A percentile compares a stretch with the other conserved stretches of the same genome.
Conservation (phyloP, 2,888 invertebrate genomes). For the Rutpela maculata region DNA sequence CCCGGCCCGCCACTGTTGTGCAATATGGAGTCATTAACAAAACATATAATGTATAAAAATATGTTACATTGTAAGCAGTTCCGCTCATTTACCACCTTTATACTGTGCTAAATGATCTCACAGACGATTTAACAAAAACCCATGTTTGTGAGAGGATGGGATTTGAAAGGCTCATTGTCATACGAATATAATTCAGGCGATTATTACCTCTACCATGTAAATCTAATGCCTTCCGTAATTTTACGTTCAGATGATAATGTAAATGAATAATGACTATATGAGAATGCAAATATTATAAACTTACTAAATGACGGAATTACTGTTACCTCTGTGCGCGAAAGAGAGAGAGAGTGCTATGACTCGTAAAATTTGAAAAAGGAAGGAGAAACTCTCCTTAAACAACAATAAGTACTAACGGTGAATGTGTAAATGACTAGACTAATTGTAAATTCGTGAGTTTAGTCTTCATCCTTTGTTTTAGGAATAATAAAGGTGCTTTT, state of each 20-base stretch:
- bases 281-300: conserved; percentile 24
- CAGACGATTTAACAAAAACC: conserved; percentile 51
- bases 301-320: conserved; percentile 9
- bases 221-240: conserved; percentile 63
- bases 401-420: conserved; percentile 20
- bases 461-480: conserved; percentile 50
- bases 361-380: not conserved
- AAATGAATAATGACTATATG: conserved; percentile 29
- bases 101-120: conserved; percentile 48
- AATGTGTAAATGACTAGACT: conserved; percentile 31
- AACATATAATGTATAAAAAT: not conserved
- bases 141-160: conserved; percentile 36
- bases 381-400: conserved; percentile 16
- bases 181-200: conserved; percentile 52
- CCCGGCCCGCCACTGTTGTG: not conserved
- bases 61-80: conserved; percentile 29
- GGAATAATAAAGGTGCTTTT: conserved; percentile 17
- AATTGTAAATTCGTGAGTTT: conserved; percentile 55
- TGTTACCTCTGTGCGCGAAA: not conserved
- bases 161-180: conserved; percentile 40
- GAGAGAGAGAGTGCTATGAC: not conserved
- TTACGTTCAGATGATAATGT: conserved; percentile 49
- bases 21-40: not conserved
- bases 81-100: conserved; percentile 50
- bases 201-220: conserved; percentile 58